These are phyloP conservation scores for Antechinus stuartii DNA, from an alignment of 2,113 vertebrate genomes.

Conservation along the genomic window DNA sequence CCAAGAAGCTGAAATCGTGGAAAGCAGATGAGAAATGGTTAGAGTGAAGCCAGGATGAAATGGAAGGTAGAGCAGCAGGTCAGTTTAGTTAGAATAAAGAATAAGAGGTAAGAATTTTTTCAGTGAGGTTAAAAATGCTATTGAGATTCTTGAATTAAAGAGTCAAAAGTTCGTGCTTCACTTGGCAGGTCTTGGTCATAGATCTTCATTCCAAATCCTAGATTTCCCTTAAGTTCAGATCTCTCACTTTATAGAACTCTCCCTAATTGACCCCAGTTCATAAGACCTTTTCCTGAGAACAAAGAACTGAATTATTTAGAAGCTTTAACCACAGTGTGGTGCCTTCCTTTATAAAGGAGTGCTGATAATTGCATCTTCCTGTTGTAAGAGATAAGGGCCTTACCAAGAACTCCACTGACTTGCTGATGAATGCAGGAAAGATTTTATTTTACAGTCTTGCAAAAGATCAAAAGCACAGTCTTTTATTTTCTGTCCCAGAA, in stretches of 20 bases:
- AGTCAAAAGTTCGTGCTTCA: neutral
- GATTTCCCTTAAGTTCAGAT: neutral
- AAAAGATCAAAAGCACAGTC: no score
- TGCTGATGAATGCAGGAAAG: no score
- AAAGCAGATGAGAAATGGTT: no score
- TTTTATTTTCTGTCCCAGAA: no score
- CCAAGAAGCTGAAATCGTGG: no score
- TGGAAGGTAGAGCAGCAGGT: no score
- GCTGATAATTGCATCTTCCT: neutral
- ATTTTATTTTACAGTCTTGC: no score
- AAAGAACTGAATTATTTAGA: neutral
- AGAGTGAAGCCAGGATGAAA: no score
- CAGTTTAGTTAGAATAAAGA: neutral
- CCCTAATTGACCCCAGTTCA: neutral
- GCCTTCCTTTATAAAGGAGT: neutral
- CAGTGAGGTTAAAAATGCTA: neutral
- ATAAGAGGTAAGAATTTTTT: neutral
- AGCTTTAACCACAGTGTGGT: neutral
- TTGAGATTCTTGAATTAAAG: neutral
- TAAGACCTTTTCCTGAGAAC: neutral
- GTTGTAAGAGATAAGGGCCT: no score
- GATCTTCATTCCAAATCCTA: no score
- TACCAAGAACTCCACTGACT: no score
- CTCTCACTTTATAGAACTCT: neutral
- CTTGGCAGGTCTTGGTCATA: neutral